A percentile compares a stretch with the other conserved stretches of the same genome.
These are phyloP conservation scores for Tachina fera DNA, from an alignment of 2,888 invertebrate genomes.

Conservation along the genomic window DNA sequence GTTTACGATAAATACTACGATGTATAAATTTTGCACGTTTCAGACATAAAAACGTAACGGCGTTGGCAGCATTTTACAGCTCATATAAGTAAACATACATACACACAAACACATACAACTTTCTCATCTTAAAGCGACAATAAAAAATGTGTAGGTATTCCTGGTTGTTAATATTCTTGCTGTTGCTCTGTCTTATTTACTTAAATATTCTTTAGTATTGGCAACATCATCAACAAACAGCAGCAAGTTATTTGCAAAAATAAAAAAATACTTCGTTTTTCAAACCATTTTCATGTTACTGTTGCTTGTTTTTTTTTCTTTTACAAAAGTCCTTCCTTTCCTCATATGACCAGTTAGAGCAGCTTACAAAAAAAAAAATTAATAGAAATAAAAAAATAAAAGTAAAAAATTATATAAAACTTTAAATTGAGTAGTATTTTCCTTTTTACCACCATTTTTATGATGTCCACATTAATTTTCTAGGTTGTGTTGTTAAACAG, in stretches of 20 bases:
- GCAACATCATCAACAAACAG: slow-evolving; percentile 17
- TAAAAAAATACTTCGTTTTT: slow-evolving; percentile 4
- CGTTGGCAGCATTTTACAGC: slow-evolving; percentile 57
- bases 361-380: slow-evolving; percentile 28
- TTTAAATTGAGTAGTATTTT: slow-evolving; percentile 31
- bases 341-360: slow-evolving; percentile 23
- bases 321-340: neutral
- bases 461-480: slow-evolving; percentile 56
- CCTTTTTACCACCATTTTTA: slow-evolving; percentile 53
- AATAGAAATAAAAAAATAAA: no score
- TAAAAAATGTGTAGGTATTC: slow-evolving; percentile 18
- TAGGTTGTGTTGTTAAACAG: slow-evolving; percentile 23
- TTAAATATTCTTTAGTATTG: slow-evolving; percentile 31
- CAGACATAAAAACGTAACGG: slow-evolving; percentile 54
- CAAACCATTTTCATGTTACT: slow-evolving; percentile 12
- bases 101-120: neutral
- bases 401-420: slow-evolving; percentile 16
- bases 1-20: slow-evolving; percentile 59
- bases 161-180: slow-evolving; percentile 27
- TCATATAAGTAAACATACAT: slow-evolving; percentile 36
- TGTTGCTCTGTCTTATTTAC: slow-evolving; percentile 55
- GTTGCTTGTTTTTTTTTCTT: neutral
- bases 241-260: neutral
- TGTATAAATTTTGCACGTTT: slow-evolving; percentile 61
- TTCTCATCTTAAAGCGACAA: neutral